Percentiles rank a stretch among this genome's conserved stretches.
phyloP scores from a whole-genome alignment of 2,888 invertebrate genomes.

The Ophioninae sp. region DNA sequence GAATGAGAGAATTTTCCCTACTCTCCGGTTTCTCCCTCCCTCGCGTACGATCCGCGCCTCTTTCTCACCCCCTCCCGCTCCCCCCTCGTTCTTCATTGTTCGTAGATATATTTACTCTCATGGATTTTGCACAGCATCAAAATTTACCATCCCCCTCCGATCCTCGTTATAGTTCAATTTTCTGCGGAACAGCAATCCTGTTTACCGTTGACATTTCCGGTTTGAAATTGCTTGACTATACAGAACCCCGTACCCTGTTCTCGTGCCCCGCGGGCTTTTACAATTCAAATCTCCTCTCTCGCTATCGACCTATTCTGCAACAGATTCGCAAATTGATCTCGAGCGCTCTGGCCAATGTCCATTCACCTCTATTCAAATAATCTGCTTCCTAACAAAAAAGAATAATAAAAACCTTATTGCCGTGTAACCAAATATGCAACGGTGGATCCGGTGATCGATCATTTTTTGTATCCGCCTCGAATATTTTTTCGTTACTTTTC shows the following conservation, averaged over 20 bases:
- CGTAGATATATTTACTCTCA: constrained; percentile 14
- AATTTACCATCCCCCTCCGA: constrained; percentile 35
- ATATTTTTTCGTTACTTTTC: too few species aligned
- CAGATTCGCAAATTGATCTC: constrained; percentile 2
- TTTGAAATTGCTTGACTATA: constrained; percentile 62
- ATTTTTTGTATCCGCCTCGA: not conserved
- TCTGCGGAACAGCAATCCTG: constrained; percentile 63
- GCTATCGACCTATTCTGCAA: constrained; percentile 9
- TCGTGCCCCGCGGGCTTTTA: constrained; percentile 43
- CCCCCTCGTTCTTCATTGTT: constrained; percentile 9
- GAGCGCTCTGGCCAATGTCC: not conserved
- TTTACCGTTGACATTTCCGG: constrained; percentile 67
- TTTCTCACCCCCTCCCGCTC: constrained; percentile 2
- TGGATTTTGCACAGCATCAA: constrained; percentile 27
- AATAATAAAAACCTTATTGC: not conserved
- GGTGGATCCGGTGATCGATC: not conserved
- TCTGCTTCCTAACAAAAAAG: not conserved
- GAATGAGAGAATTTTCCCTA: constrained; percentile 30
- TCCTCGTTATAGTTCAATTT: constrained; percentile 64
- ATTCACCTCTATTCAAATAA: not conserved
- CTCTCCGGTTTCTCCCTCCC: constrained; percentile 3
- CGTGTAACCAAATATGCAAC: not conserved
- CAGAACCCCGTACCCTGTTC: constrained; percentile 23
- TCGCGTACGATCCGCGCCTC: not conserved
- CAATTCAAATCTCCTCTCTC: constrained; percentile 46